Evolutionary conservation across 1,140 invertebrate species (phyloP), one percentile per base, ranked within the genome.

Genomic region (Drosophila pseudoobscura): DNA sequence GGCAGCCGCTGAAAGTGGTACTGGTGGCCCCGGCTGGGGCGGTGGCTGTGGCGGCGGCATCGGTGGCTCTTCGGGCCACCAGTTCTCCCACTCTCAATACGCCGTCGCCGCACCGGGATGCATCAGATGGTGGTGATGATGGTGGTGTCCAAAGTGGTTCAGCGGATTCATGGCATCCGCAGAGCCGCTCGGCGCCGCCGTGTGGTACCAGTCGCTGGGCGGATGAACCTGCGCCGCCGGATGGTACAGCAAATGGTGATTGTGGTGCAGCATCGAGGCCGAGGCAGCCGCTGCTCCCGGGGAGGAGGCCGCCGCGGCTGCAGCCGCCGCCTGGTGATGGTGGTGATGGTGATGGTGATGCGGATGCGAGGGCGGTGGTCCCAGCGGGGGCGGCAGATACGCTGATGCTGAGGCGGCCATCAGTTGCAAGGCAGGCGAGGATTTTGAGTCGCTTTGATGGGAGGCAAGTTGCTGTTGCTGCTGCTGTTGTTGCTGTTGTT

Each of bases 91-190:
- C 71, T 79, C 87, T 93, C 91, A 93, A 92, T 93, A 93, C 22
- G 93, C 93, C 20, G 93, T 93, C 53, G 93, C 92, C 29, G 93
- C 92, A 0, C 92, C 93, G 55, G 92, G 92, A 84, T 93, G 93
- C 77, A 93, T 91, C 22, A 92, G 69, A 75, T 92, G 91, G 52
- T 92, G 91, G 75, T 92, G 91, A 66, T 92, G 91, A 73, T 92
- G 91, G 80, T 94, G 94, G 82, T 94, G 94, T 2, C 92, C 91
- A 58, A 93, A 92, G 63, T 93, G 93, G 74, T 93, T 92, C 77
- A 93, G 75, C 79, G 92, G 90, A 70, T 94, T 93, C 66, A 95
- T 92, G 92, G 90, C 95, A 94, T 95, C 95, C 35, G 85, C 95
- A 93, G 83, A 92, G 92, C 70, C 77, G 8, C 70, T 94, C 79